These are phyloP conservation scores for Brachypodius melanocephalos DNA, from an alignment of 2,113 vertebrate species.

Conservation along the genomic window DNA sequence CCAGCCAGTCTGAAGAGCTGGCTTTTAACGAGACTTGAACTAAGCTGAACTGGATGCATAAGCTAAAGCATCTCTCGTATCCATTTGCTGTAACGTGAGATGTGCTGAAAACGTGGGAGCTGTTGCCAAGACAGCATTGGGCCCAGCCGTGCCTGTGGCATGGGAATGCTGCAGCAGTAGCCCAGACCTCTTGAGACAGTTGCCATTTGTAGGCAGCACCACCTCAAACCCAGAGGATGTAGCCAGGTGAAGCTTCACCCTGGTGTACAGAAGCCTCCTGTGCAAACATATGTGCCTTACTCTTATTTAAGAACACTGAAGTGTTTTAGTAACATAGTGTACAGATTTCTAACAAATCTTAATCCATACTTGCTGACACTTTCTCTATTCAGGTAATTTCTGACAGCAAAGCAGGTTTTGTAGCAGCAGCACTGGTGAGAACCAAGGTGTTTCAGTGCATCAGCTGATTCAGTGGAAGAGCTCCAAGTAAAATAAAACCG, in stretches of 20 bases:
- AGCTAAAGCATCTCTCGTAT: not conserved
- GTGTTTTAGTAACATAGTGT: not conserved
- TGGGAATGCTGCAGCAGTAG: not conserved
- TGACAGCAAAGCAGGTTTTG: not conserved
- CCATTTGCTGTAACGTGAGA: not conserved
- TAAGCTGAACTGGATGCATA: not conserved
- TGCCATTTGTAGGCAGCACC: not conserved
- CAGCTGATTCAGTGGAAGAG: not conserved
- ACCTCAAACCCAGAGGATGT: not conserved
- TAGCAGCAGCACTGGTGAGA: not conserved
- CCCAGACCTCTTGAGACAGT: not conserved
- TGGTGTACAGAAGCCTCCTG: not conserved
- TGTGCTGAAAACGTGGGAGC: not conserved
- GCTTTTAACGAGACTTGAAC: not conserved
- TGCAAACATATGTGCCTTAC: not conserved
- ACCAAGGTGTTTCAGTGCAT: not conserved
- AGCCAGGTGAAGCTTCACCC: not conserved
- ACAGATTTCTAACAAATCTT: not conserved
- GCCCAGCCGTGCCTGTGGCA: fast-evolving
- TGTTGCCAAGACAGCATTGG: not conserved
- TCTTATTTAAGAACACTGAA: not conserved
- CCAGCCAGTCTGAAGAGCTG: not conserved
- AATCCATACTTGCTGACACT: not conserved
- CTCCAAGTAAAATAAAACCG: not conserved
- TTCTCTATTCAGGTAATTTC: not conserved